phyloP scores from a whole-genome alignment of 1,140 invertebrate species.

The Drosophila varians region DNA sequence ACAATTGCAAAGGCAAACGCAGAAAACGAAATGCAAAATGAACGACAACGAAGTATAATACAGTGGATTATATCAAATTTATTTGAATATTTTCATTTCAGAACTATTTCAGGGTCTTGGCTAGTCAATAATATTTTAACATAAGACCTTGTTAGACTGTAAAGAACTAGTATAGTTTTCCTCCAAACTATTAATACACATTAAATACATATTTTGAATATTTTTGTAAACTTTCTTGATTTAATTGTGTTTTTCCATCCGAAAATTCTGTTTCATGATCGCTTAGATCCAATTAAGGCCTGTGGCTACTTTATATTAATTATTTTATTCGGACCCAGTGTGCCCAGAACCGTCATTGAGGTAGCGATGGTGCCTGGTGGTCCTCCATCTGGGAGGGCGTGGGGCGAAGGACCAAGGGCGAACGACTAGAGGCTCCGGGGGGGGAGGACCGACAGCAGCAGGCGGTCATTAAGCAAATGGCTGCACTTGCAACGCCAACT shows the following conservation, averaged over 20 bases:
- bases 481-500: slow-evolving; percentile 70
- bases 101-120: too few relatives aligned
- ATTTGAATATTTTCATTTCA: background rate
- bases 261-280: slow-evolving; percentile 21
- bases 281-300: slow-evolving; percentile 44
- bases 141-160: background rate
- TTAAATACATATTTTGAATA: too few relatives aligned
- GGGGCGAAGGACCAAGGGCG: slow-evolving; percentile 6
- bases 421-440: slow-evolving; percentile 23
- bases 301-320: slow-evolving; percentile 61
- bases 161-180: too few relatives aligned
- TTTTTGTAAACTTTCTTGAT: too few relatives aligned
- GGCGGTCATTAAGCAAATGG: slow-evolving; percentile 80
- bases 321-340: slow-evolving; percentile 52
- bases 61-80: slow-evolving; percentile 17
- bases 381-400: slow-evolving; percentile 7
- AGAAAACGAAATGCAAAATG: slow-evolving; percentile 67
- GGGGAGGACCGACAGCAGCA: slow-evolving; percentile 50
- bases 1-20: slow-evolving; percentile 80
- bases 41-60: slow-evolving; percentile 39
- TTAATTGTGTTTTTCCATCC: slow-evolving; percentile 9
- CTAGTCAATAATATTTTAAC: too few relatives aligned
- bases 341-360: slow-evolving; percentile 45
- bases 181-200: too few relatives aligned
- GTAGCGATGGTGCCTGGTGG: slow-evolving; percentile 52